These are phyloP conservation scores for Drosophila gaucha DNA, from an alignment of 2,888 invertebrate species.

Conservation along the genomic window DNA sequence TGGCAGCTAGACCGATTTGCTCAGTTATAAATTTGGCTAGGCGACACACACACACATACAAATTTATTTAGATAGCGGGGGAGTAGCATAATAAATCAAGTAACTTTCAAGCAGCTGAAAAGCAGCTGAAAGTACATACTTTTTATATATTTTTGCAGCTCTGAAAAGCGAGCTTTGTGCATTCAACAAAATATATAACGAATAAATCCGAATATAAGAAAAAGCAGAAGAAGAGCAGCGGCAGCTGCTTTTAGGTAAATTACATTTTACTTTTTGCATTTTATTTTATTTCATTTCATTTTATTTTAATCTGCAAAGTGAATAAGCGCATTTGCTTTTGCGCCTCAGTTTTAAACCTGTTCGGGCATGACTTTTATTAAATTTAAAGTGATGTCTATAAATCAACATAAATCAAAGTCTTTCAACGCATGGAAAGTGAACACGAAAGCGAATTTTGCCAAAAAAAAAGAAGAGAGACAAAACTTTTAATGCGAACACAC, in stretches of 20 bases:
- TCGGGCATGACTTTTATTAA: slow-evolving; percentile 74
- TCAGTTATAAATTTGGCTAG: slow-evolving; percentile 60
- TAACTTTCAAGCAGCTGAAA: slow-evolving; percentile 76
- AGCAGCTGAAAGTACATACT: slow-evolving; percentile 61
- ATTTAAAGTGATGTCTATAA: slow-evolving; percentile 78
- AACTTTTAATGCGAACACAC: slow-evolving; percentile 60
- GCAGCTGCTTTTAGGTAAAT: slow-evolving; percentile 73
- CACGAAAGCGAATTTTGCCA: slow-evolving; percentile 44
- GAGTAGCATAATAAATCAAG: slow-evolving; percentile 74
- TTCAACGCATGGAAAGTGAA: slow-evolving; percentile 50
- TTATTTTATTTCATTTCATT: slow-evolving; percentile 29
- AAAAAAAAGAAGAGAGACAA: slow-evolving; percentile 8
- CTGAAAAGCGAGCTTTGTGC: slow-evolving; percentile 53
- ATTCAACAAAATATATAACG: slow-evolving; percentile 45
- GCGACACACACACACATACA: slow-evolving; percentile 18
- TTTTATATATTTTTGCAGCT: not conserved
- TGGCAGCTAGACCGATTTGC: slow-evolving; percentile 49
- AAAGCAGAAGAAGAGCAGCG: slow-evolving; percentile 8
- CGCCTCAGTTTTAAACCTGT: slow-evolving; percentile 44
- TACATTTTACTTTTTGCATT: slow-evolving; percentile 64
- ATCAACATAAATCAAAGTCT: slow-evolving; percentile 78
- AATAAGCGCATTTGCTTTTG: slow-evolving; percentile 68
- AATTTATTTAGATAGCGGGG: slow-evolving; percentile 8
- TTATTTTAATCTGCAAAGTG: slow-evolving; percentile 74
- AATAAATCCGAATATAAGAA: slow-evolving; percentile 32